Base-by-base conservation (phyloP, 2,797 vertebrate species). In the Coranthus polyacanthus region DNA sequence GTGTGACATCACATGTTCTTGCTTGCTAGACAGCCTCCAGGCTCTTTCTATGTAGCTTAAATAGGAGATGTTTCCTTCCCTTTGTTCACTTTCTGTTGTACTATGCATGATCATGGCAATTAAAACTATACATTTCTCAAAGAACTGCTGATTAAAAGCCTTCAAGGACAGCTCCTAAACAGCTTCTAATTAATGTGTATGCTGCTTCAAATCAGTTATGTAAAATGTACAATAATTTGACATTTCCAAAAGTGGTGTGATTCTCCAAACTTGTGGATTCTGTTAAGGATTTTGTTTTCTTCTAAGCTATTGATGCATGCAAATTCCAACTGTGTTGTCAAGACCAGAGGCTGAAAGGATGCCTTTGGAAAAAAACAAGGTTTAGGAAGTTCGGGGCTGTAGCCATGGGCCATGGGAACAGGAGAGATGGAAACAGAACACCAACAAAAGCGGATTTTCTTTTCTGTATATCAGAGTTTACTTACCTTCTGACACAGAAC, bases 271-370 rank as follows among this genome's bases (percentile, higher is more conserved):
- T 62, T 65, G 29, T 60, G 45, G 53, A 72, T 76, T 77, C 55
- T 80, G 51, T 70, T 62, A 52, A 82, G 59, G 67, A 85, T 74
- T 63, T 44, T 79, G 77, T 84, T 84, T 88, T 78, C 55, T 63
- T 55, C 56, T 62, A 61, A 67, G 72, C 82, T 81, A 67, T 62
- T 83, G 82, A 87, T 82, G 85, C 82, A 79, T 85, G 74, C 52
- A 83, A 81, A 85, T 85, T 89, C 81, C 80, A 44, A 49, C 78
- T 76, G 75, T 76, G 79, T 76, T 78, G 78, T 84, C 67, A 77
- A 78, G 84, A 75, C 80, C 50, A 13, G 66, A 68, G 61, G 49
- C 73, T 90, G 79, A 91, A 87, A 86, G 56, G 81, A 85, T 81
- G 78, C 73, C 56, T 70, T 47, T 82, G 63, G 66, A 73, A 74